Evolutionary conservation across 1,140 invertebrate species (phyloP).

Genomic region (Leptonema lineaticorne): DNA sequence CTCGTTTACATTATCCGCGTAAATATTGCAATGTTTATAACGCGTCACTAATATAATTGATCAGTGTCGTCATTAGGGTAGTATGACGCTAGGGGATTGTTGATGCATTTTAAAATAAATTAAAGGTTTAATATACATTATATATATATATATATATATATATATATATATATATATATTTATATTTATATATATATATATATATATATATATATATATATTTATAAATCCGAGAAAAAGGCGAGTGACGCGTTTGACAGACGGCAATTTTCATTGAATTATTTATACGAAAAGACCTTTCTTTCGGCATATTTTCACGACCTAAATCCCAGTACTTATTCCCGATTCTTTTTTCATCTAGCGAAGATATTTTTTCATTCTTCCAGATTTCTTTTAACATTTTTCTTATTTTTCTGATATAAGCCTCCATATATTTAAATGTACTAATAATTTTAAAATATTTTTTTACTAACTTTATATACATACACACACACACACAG

Average conservation of each 20-base stretch:
- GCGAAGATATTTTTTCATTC: neutral
- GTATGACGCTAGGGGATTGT: too few relatives aligned
- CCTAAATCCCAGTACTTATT: slow-evolving; percentile 2
- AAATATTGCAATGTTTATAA: too few relatives aligned
- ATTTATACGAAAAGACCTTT: neutral
- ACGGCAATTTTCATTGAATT: neutral
- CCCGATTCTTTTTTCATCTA: neutral
- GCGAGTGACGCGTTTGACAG: neutral
- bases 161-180: too few relatives aligned
- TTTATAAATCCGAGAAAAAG: too few relatives aligned
- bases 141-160: too few relatives aligned
- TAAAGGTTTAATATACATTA: neutral
- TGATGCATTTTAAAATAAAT: neutral
- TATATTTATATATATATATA: too few relatives aligned
- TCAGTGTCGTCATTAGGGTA: neutral
- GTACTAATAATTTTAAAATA: neutral
- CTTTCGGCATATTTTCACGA: neutral
- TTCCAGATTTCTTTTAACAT: neutral
- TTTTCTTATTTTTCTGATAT: neutral
- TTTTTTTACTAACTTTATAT: too few relatives aligned
- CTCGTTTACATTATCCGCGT: neutral
- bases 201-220: too few relatives aligned
- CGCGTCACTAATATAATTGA: neutral
- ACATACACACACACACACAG: too few relatives aligned
- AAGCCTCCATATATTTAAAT: neutral